These are phyloP conservation scores for Neodontobutis hainanensis DNA, from an alignment of 2,113 vertebrate species.

Conservation along the genomic window DNA sequence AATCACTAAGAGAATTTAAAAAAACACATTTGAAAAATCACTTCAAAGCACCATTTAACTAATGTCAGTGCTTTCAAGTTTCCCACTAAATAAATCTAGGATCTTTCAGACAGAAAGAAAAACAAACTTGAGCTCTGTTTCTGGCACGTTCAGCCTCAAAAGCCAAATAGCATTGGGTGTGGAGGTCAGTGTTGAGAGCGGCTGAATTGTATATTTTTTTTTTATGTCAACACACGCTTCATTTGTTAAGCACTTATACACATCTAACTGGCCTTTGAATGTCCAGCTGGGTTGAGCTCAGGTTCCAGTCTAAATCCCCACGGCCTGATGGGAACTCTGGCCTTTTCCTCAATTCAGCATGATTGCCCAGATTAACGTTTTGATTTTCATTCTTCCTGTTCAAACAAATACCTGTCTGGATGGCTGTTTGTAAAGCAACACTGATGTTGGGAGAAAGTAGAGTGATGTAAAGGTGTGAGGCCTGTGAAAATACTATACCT, in stretches of 20 bases:
- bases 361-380: slow-evolving; percentile 53
- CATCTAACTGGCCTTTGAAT: slow-evolving; percentile 62
- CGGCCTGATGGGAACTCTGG: slow-evolving; percentile 56
- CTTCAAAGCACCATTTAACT: slow-evolving; percentile 61
- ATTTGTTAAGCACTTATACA: slow-evolving; percentile 38
- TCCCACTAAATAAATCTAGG: slow-evolving; percentile 40
- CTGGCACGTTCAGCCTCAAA: slow-evolving; percentile 14
- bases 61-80: slow-evolving; percentile 51
- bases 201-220: slow-evolving; percentile 37
- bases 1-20: slow-evolving; percentile 40
- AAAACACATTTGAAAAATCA: slow-evolving; percentile 47
- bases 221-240: slow-evolving; percentile 65
- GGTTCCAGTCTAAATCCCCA: slow-evolving; percentile 38
- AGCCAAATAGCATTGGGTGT: slow-evolving; percentile 9
- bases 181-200: slow-evolving; percentile 39
- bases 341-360: slow-evolving; percentile 48
- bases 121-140: slow-evolving; percentile 45
- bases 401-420: slow-evolving; percentile 53
- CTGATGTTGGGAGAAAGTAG: slow-evolving; percentile 6
- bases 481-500: slow-evolving; percentile 44
- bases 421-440: slow-evolving; percentile 4
- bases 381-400: slow-evolving; percentile 41
- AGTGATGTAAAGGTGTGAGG: background rate
- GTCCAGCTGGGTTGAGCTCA: slow-evolving; percentile 64
- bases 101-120: slow-evolving; percentile 47